These are phyloP conservation scores for Phorcus lineatus DNA, from an alignment of 2,888 invertebrate species.

Conservation along the genomic window DNA sequence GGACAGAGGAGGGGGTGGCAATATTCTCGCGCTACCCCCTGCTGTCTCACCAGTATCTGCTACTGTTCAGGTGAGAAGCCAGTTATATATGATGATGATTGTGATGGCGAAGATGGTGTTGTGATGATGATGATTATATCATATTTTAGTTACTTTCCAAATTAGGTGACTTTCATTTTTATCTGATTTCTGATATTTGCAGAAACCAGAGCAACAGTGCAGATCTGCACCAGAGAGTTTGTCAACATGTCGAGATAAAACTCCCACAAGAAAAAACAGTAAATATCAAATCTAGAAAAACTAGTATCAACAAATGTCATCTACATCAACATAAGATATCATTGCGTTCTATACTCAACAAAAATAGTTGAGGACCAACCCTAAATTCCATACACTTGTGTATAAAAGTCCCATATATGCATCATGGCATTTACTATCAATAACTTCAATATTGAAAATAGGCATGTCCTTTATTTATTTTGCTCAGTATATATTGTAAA, in stretches of 20 bases:
- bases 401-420: no score
- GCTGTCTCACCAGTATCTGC: constrained; percentile 42
- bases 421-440: no score
- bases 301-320: background rate
- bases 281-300: background rate
- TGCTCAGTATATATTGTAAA: no score
- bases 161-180: background rate
- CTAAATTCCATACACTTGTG: no score
- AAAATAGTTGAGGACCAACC: no score
- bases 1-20: constrained; percentile 64
- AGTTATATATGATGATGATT: no score
- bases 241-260: constrained; percentile 55
- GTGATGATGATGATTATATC: no score
- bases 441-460: no score
- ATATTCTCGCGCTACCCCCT: constrained; percentile 65
- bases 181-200: constrained; percentile 25
- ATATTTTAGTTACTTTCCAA: no score
- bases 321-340: background rate
- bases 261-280: constrained; percentile 55
- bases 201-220: constrained; percentile 62
- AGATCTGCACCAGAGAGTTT: constrained; percentile 61
- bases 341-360: no score
- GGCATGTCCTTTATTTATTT: no score
- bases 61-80: constrained; percentile 57
- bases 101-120: background rate